These are phyloP conservation scores for Discoglossus pictus DNA, from an alignment of 2,797 vertebrate species.

Conservation along the genomic window DNA sequence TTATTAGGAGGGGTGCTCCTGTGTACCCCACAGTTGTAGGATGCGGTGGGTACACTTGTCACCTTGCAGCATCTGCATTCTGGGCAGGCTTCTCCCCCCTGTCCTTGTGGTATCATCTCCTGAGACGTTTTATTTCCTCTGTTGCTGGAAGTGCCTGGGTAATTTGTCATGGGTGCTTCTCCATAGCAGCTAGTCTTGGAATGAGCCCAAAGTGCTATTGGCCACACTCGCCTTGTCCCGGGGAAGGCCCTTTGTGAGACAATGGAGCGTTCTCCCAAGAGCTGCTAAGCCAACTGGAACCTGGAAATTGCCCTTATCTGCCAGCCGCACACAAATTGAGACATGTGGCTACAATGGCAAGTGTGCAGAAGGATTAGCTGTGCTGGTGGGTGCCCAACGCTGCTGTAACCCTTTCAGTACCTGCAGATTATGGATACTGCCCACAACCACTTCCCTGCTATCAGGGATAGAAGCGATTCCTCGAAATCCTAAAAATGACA, in stretches of 20 bases:
- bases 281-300: slow-evolving; percentile 38
- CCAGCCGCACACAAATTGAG: slow-evolving; percentile 35
- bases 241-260: slow-evolving; percentile 39
- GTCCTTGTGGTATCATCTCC: slow-evolving; percentile 11
- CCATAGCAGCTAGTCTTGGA: slow-evolving; percentile 43
- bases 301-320: slow-evolving; percentile 46
- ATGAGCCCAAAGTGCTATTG: slow-evolving; percentile 31
- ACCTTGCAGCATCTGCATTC: slow-evolving; percentile 18
- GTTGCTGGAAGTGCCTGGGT: slow-evolving; percentile 31
- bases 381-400: slow-evolving; percentile 27
- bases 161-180: slow-evolving; percentile 41
- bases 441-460: too few species aligned
- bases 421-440: too few species aligned
- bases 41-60: too few species aligned
- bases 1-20: too few species aligned
- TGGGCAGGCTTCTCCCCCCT: background rate
- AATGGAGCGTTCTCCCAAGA: slow-evolving; percentile 21
- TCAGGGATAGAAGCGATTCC: too few species aligned
- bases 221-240: slow-evolving; percentile 22
- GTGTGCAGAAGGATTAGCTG: slow-evolving; percentile 40
- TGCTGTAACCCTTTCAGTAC: slow-evolving; percentile 21
- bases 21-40: background rate
- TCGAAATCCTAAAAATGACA: too few species aligned
- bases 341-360: slow-evolving; percentile 37
- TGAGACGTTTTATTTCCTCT: slow-evolving; percentile 16